A percentile compares a stretch with the other conserved stretches of the same genome.
These are phyloP conservation scores for Trichonephila clavata DNA, from an alignment of 1,140 invertebrate genomes.

Conservation along the genomic window DNA sequence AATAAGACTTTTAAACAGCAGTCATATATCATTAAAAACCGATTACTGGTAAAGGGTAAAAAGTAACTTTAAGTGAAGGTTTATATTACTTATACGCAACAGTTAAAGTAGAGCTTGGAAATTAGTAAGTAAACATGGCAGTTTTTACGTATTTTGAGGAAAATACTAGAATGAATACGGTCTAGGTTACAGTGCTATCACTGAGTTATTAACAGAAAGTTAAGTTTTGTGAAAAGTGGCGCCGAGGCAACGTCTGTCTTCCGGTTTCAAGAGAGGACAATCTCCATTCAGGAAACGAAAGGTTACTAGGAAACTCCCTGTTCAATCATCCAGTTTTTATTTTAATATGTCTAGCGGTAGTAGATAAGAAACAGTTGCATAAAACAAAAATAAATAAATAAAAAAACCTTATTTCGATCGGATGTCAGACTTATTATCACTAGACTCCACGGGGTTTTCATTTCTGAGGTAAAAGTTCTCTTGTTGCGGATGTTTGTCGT, in stretches of 20 bases:
- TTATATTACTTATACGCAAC: too few species aligned
- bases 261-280: constrained; percentile 55
- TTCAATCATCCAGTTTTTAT: constrained; percentile 67
- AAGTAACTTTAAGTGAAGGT: too few species aligned
- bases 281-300: constrained; percentile 68
- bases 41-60: too few species aligned
- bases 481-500: constrained; percentile 73
- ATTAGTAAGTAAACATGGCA: neutral
- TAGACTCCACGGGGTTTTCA: constrained; percentile 70
- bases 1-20: too few species aligned
- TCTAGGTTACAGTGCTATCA: constrained; percentile 10
- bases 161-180: neutral
- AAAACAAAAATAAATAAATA: constrained; percentile 61
- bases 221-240: constrained; percentile 39
- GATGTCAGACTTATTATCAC: constrained; percentile 71
- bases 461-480: constrained; percentile 71
- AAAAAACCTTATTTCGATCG: constrained; percentile 71
- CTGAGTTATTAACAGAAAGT: constrained; percentile 21
- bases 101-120: too few species aligned
- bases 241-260: constrained; percentile 48
- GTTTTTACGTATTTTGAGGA: neutral
- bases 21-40: too few species aligned
- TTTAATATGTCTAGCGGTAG: constrained; percentile 74
- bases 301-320: constrained; percentile 68
- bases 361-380: constrained; percentile 76